These are phyloP conservation scores for Bugula neritina DNA, from an alignment of 2,888 invertebrate species.

Conservation along the genomic window DNA sequence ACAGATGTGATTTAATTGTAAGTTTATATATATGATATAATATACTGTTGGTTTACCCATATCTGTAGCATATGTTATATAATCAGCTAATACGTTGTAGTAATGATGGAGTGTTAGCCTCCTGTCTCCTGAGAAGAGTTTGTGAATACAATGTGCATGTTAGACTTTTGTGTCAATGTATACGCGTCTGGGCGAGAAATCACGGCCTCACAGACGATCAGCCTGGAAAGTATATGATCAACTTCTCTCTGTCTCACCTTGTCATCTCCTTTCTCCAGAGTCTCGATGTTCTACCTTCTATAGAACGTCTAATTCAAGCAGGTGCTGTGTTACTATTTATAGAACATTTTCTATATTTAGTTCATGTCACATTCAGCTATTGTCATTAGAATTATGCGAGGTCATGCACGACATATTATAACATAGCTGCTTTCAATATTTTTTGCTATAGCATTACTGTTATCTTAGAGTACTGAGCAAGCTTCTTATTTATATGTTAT, in stretches of 20 bases:
- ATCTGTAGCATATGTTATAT: no score
- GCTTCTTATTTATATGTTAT: no score
- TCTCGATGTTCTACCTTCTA: neutral
- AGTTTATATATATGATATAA: no score
- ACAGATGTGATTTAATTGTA: no score
- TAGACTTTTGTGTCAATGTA: neutral
- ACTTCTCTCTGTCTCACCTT: slow-evolving; percentile 3
- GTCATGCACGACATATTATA: no score
- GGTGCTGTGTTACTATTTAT: neutral
- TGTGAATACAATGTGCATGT: neutral
- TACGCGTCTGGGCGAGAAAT: neutral
- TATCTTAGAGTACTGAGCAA: no score
- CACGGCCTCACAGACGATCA: neutral
- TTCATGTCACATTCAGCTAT: no score
- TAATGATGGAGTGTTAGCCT: slow-evolving; percentile 4
- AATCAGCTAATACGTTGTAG: neutral
- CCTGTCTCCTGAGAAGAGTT: neutral
- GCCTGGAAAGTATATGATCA: slow-evolving; percentile 7
- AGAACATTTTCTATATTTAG: no score
- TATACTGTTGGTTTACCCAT: no score
- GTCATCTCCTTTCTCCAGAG: slow-evolving; percentile 1
- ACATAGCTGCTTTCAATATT: no score
- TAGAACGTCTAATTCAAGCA: neutral
- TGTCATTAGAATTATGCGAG: no score
- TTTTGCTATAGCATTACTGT: no score